Conservation (phyloP, 92 coral and sea anemone genomes). For the Bergia puertoricense region DNA sequence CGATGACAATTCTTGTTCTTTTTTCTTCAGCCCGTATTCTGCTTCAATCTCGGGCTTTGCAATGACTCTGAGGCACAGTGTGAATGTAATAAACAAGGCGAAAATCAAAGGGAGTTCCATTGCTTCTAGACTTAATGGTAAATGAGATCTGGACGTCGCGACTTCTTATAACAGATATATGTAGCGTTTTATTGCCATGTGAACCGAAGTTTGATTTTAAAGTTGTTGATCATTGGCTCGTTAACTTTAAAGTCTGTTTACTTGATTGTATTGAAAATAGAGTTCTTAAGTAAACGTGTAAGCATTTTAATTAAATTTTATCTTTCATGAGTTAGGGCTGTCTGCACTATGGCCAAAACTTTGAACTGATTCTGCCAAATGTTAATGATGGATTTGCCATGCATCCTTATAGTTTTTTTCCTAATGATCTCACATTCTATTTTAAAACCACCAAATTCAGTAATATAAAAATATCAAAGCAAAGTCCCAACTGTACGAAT, state of each 20-base stretch:
- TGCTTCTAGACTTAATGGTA: neutral
- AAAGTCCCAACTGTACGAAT: too few species aligned
- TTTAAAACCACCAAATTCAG: too few species aligned
- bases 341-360: neutral
- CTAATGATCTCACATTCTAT: too few species aligned
- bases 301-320: neutral
- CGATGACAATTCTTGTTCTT: neutral
- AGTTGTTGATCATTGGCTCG: neutral
- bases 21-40: neutral
- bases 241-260: neutral
- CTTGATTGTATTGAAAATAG: neutral
- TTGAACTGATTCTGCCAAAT: too few species aligned
- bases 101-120: neutral
- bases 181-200: neutral
- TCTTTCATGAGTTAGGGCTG: neutral
- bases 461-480: too few species aligned
- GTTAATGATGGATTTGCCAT: too few species aligned
- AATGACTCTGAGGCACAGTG: neutral
- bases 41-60: slow-evolving; percentile 1
- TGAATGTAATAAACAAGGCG: neutral
- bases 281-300: neutral
- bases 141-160: neutral
- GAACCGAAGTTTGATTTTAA: neutral
- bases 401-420: too few species aligned
- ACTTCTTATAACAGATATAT: neutral